Evolutionary conservation across 2,888 invertebrate species (phyloP).

Genomic region (Myopa testacea): DNA sequence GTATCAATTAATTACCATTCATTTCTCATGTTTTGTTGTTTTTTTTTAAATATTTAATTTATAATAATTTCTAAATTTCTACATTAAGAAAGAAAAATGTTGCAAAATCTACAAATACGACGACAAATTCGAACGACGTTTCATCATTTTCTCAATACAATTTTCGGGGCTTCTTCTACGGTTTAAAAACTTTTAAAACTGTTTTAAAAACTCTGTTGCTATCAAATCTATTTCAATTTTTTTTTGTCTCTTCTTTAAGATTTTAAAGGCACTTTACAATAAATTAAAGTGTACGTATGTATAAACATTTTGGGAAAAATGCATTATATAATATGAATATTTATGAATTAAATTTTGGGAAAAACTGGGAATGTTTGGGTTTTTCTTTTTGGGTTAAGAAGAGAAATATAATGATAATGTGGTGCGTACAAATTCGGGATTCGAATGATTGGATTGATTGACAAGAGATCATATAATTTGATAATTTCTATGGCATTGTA

Average conservation of each 20-base stretch:
- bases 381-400: background rate
- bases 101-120: slow-evolving; percentile 16
- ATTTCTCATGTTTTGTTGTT: background rate
- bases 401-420: background rate
- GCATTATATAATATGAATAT: background rate
- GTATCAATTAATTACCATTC: background rate
- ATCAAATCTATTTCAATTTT: slow-evolving; percentile 7
- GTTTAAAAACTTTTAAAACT: slow-evolving; percentile 9
- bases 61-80: background rate
- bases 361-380: slow-evolving; percentile 1
- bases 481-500: background rate
- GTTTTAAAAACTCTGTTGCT: slow-evolving; percentile 15
- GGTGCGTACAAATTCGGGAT: background rate
- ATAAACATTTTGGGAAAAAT: background rate
- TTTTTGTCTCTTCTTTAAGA: slow-evolving; percentile 15
- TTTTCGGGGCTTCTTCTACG: background rate
- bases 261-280: slow-evolving; percentile 44
- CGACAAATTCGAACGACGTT: background rate
- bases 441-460: background rate
- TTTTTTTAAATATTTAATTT: background rate
- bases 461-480: background rate
- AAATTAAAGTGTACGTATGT: slow-evolving; percentile 6
- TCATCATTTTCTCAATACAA: slow-evolving; percentile 15
- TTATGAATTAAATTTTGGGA: background rate
- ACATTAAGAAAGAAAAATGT: background rate